phyloP scores from a whole-genome alignment of 1,140 invertebrate genomes.

The Pinna nobilis region DNA sequence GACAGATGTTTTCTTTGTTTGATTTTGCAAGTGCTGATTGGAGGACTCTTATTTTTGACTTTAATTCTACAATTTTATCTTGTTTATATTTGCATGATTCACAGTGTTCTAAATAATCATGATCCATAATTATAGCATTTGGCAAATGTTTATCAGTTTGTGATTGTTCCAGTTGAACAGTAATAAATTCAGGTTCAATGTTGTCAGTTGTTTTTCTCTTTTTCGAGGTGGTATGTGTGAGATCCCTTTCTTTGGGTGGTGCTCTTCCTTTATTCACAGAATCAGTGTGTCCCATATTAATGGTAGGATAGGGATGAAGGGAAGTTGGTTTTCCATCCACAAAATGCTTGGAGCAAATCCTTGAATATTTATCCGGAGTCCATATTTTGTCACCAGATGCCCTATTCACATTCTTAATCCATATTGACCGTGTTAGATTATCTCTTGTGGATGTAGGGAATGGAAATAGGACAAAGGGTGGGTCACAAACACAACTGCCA shows the following conservation, averaged over 20 bases:
- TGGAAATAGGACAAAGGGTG: constrained; percentile 1
- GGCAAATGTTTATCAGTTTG: background rate
- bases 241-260: background rate
- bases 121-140: background rate
- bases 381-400: background rate
- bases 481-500: constrained; percentile 6
- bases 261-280: background rate
- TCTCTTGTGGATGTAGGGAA: constrained; percentile 8
- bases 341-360: constrained; percentile 14
- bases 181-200: background rate
- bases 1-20: background rate
- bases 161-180: too few relatives aligned
- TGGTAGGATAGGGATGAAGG: background rate
- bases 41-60: background rate
- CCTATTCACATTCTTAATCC: constrained; percentile 1
- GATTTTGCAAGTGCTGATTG: background rate
- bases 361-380: background rate
- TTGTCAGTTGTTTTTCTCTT: background rate
- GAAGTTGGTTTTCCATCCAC: constrained; percentile 12
- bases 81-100: background rate
- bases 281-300: background rate
- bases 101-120: background rate
- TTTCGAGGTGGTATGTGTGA: background rate
- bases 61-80: background rate
- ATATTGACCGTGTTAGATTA: background rate